These are phyloP conservation scores for Dendrolimus pini DNA, from an alignment of 2,888 invertebrate species.

Conservation along the genomic window DNA sequence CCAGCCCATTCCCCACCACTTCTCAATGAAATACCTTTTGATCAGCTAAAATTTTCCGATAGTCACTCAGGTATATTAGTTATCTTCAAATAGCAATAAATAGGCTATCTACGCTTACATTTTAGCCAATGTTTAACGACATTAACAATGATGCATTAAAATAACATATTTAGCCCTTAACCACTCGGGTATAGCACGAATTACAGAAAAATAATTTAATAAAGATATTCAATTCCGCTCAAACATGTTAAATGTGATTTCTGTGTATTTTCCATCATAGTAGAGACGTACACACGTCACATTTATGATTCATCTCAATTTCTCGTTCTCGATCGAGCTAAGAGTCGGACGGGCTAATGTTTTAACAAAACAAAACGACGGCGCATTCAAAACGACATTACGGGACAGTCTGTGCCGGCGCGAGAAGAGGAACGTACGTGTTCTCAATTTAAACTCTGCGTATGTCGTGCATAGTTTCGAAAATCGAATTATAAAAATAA, in stretches of 20 bases:
- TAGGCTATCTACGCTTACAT: too few relatives aligned
- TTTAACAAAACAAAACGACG: background rate
- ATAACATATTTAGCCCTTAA: too few relatives aligned
- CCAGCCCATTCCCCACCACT: too few relatives aligned
- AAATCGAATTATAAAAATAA: constrained; percentile 3
- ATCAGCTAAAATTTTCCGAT: too few relatives aligned
- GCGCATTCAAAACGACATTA: constrained; percentile 1
- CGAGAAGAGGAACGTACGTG: constrained; percentile 34
- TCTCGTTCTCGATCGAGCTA: constrained; percentile 1
- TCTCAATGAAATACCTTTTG: too few relatives aligned
- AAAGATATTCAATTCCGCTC: background rate
- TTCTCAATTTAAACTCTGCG: constrained; percentile 23
- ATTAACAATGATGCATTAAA: too few relatives aligned
- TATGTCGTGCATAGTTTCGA: background rate
- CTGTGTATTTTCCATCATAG: constrained; percentile 44
- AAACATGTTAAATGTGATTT: constrained; percentile 30
- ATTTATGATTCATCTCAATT: constrained; percentile 53
- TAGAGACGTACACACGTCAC: constrained; percentile 9
- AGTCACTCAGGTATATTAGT: too few relatives aligned
- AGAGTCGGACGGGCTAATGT: background rate
- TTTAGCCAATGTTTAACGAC: too few relatives aligned
- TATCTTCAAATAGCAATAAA: too few relatives aligned
- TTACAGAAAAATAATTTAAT: too few relatives aligned
- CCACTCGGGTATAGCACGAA: too few relatives aligned
- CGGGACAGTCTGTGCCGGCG: constrained; percentile 35